These are phyloP conservation scores for Poeciliopsis turrubarensis DNA, from an alignment of 2,113 vertebrate genomes.

Conservation along the genomic window DNA sequence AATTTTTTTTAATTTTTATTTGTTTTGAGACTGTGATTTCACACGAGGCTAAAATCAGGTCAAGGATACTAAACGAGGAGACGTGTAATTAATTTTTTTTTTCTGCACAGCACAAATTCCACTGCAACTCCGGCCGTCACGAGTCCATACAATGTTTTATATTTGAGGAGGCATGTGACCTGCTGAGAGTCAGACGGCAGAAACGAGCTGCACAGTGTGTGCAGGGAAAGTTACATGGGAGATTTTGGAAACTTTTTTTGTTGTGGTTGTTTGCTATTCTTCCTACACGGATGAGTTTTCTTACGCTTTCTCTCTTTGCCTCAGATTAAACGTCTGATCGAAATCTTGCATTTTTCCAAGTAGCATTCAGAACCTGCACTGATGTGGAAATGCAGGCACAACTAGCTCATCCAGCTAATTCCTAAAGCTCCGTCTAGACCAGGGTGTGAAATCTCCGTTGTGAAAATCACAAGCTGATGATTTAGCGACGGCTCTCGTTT, in stretches of 20 bases:
- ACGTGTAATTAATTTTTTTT: not conserved
- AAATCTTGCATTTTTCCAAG: not conserved
- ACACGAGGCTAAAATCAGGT: not conserved
- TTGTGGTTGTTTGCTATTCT: no score
- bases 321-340: not conserved
- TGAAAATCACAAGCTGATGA: not conserved
- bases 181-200: conserved; percentile 7
- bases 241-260: no score
- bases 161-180: conserved; percentile 52
- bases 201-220: conserved; percentile 7
- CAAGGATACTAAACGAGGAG: not conserved
- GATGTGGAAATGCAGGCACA: not conserved
- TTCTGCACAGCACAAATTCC: not conserved
- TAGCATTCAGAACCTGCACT: not conserved
- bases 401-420: not conserved
- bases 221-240: not conserved
- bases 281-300: not conserved
- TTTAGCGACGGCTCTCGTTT: not conserved
- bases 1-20: not conserved
- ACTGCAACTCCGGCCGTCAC: conserved; percentile 29
- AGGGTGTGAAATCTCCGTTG: no score
- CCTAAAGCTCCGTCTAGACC: not conserved
- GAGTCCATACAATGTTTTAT: conserved; percentile 44
- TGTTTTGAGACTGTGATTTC: not conserved
- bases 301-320: not conserved